Evolutionary conservation across 1,140 invertebrate species (phyloP), one percentile per base, ranked within the genome.

Genomic region (Helicoverpa armigera): DNA sequence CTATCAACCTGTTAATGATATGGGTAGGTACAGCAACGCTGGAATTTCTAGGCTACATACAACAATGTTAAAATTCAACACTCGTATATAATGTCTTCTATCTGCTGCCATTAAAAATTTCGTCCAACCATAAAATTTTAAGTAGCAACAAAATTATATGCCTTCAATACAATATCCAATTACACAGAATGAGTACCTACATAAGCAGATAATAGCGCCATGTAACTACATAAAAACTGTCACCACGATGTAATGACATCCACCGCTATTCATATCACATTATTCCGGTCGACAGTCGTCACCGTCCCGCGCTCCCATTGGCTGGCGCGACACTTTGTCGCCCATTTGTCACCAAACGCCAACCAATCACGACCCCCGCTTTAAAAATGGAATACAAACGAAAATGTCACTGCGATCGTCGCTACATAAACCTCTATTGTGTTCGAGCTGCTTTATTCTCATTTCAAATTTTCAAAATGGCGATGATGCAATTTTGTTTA

Each of bases 271-370:
- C 84, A 85, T 80, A 60, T 75, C 72, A 84, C 70, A 82, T 83
- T 84, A 85, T 81, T 83, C 78, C 56, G 73, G 72, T 78, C 50
- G 50, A 70, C 23, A 58, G 35, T 56, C 51, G 79, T 83, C 67
- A 74, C 65, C 80, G 80, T 84, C 76, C 83, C 35, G 74, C 63
- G 9, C 61, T 79, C 78, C 80, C 58, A 92, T 94, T 94, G 92
- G 93, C 80, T 76, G 85, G 16, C 73, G 56, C 54, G 79, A 69
- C 61, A 87, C 80, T 86, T 88, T 94, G 92, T 94, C 93, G 89
- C 87, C 90, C 92, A 91, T 92, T 93, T 94, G 93, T 94, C 93
- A 93, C 93, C 93, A 94, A 92, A 82, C 83, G 12, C 61, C 83
- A 53, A 77, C 93, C 92, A 94, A 93, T 93, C 83, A 80, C 80